A percentile compares a stretch with the other conserved stretches of the same genome.
Evolutionary conservation across 2,113 vertebrate species (phyloP).

Genomic region (Centropus bengalensis): DNA sequence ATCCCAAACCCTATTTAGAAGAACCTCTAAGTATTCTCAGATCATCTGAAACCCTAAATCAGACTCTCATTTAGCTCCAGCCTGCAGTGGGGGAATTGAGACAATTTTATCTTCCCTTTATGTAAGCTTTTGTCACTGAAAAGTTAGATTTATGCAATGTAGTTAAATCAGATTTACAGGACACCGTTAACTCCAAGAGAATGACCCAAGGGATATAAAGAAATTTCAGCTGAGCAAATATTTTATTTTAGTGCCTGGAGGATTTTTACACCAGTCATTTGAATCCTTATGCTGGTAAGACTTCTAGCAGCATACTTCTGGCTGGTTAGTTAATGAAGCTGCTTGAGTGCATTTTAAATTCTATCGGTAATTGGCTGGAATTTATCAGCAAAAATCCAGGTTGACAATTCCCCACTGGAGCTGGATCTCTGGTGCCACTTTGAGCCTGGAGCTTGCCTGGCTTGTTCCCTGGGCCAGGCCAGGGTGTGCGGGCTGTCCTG

Average conservation of each 20-base stretch:
- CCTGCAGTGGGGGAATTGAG: not conserved
- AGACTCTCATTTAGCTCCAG: conserved; percentile 14
- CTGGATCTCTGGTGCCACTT: not conserved
- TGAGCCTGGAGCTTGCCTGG: not conserved
- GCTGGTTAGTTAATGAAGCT: not conserved
- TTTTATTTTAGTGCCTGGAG: conserved; percentile 63
- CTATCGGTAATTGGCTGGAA: not conserved
- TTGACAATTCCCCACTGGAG: not conserved
- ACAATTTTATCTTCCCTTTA: not conserved
- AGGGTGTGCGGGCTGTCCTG: not conserved
- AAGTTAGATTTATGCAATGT: conserved; percentile 21
- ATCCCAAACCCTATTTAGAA: conserved; percentile 2
- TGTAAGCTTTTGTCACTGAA: conserved; percentile 54
- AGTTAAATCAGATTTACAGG: conserved; percentile 53
- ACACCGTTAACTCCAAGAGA: not conserved
- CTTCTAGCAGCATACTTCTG: not conserved
- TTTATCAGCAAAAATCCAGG: not conserved
- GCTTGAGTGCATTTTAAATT: not conserved
- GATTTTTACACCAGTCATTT: conserved; percentile 46
- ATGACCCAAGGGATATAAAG: conserved; percentile 32
- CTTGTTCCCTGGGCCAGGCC: fast-evolving
- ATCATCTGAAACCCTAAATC: conserved; percentile 41
- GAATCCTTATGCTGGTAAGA: not conserved
- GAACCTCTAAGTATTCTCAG: not conserved
- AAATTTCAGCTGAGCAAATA: conserved; percentile 20